Conservation (phyloP, 2,113 vertebrate species). For the Paratilapia polleni region DNA sequence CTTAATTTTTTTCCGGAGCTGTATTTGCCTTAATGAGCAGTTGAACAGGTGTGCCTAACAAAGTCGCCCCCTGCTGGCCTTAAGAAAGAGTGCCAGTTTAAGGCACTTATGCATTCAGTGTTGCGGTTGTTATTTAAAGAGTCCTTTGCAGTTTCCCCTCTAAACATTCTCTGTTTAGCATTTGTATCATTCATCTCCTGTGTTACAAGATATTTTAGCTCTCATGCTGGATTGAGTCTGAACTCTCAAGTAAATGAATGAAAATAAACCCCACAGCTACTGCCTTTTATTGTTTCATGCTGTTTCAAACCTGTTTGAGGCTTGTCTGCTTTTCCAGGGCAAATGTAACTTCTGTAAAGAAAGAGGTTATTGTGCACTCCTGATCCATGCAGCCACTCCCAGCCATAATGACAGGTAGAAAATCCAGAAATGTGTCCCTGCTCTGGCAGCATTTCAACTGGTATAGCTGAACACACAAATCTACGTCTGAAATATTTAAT, state of each 20-base stretch:
- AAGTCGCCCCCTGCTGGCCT: neutral
- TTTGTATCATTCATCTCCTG: neutral
- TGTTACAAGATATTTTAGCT: neutral
- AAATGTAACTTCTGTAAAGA: neutral
- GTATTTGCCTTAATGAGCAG: neutral
- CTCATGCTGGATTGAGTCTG: neutral
- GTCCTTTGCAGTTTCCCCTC: neutral
- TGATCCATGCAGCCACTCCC: neutral
- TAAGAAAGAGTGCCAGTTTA: neutral
- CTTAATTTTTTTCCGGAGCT: too few species aligned
- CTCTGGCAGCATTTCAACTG: neutral
- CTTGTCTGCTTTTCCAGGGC: constrained; percentile 3
- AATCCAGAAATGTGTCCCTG: neutral
- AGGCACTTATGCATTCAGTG: neutral
- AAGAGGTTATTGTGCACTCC: neutral
- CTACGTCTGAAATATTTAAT: neutral
- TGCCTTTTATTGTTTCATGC: neutral
- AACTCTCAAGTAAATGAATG: neutral
- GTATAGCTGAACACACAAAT: neutral
- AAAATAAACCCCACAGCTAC: neutral
- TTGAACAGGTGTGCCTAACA: neutral
- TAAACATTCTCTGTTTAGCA: neutral
- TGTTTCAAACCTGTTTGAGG: neutral
- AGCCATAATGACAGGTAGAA: neutral
- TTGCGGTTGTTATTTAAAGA: constrained; percentile 18